phyloP scores from a whole-genome alignment of 2,113 vertebrate genomes.

The Malurus melanocephalus region DNA sequence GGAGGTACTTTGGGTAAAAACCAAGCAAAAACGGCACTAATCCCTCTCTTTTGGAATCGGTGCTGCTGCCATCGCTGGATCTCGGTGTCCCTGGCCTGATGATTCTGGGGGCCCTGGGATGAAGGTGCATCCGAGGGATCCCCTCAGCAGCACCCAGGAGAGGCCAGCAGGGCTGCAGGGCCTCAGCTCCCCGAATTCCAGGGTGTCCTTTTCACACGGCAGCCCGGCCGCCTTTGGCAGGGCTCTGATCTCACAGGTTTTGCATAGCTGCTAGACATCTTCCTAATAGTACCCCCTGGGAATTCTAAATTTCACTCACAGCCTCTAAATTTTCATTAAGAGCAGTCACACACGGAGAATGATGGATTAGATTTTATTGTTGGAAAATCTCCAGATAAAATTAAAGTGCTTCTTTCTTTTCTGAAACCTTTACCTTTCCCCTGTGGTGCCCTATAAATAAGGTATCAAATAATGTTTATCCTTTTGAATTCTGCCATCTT shows the following conservation, averaged over 20 bases:
- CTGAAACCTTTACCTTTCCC: constrained; percentile 44
- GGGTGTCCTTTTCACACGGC: background rate
- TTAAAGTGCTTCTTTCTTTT: constrained; percentile 65
- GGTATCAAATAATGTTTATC: constrained; percentile 54
- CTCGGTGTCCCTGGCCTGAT: background rate
- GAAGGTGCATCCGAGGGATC: accelerated
- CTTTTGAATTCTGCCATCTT: constrained; percentile 33
- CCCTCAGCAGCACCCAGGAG: accelerated
- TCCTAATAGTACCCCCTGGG: constrained; percentile 61
- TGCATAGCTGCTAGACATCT: constrained; percentile 50
- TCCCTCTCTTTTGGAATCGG: background rate
- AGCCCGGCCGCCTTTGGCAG: constrained; percentile 1
- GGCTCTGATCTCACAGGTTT: constrained; percentile 36
- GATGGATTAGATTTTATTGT: constrained; percentile 74
- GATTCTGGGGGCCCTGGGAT: background rate
- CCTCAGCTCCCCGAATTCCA: background rate
- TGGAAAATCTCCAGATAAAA: constrained; percentile 74
- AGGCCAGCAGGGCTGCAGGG: background rate
- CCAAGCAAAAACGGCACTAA: background rate
- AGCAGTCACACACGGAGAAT: constrained; percentile 62
- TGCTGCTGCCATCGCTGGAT: accelerated
- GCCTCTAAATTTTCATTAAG: constrained; percentile 71
- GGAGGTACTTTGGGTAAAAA: background rate
- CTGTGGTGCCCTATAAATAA: constrained; percentile 39
- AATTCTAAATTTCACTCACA: constrained; percentile 70